Evolutionary conservation across 2,113 vertebrate species (phyloP).

Genomic region (Monarcha castaneiventris): DNA sequence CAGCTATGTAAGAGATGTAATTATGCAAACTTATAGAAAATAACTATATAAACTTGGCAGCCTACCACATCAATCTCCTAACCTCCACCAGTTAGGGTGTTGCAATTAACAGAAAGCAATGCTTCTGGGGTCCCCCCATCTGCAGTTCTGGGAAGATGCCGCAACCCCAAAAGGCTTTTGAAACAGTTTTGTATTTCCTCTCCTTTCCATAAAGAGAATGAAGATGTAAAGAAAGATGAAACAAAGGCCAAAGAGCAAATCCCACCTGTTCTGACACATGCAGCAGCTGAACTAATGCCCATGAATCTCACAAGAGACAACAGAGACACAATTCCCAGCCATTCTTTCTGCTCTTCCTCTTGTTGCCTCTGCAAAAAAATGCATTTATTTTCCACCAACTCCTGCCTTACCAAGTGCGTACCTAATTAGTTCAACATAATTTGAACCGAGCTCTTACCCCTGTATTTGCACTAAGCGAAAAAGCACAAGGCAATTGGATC

Average conservation of each 20-base stretch:
- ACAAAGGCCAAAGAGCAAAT: background rate
- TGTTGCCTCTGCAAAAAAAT: background rate
- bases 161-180: background rate
- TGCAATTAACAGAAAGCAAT: background rate
- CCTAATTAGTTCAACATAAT: background rate
- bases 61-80: background rate
- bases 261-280: background rate
- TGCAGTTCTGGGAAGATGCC: background rate
- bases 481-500: background rate
- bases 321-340: background rate
- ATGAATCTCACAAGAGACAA: background rate
- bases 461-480: background rate
- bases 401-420: background rate
- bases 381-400: background rate
- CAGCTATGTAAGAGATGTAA: background rate
- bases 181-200: background rate
- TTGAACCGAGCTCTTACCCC: background rate
- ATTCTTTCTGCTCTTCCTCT: background rate
- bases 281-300: conserved; percentile 11
- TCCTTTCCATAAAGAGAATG: background rate
- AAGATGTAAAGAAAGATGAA: background rate
- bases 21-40: background rate
- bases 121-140: background rate
- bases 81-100: background rate
- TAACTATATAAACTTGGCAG: background rate